Conservation (phyloP, 2,797 vertebrate genomes). For the Sardinella longiceps region DNA sequence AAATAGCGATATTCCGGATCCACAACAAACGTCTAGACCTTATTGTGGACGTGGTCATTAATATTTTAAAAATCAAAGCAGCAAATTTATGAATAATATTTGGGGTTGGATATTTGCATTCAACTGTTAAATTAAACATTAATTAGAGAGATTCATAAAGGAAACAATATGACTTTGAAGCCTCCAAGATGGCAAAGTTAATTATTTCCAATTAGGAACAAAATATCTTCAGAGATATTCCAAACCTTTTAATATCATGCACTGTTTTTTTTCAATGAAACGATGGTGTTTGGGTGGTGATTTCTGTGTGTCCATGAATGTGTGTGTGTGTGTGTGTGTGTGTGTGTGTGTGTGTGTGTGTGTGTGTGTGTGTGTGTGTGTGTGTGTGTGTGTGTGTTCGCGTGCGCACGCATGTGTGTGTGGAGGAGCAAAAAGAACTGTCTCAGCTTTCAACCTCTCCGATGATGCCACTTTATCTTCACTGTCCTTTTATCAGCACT, state of each 20-base stretch:
- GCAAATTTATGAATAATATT: slow-evolving; percentile 63
- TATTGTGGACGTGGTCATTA: slow-evolving; percentile 58
- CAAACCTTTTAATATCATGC: slow-evolving; percentile 58
- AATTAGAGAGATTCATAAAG: slow-evolving; percentile 61
- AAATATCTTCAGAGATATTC: slow-evolving; percentile 61
- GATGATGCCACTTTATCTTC: slow-evolving; percentile 16
- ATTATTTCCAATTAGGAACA: slow-evolving; percentile 63
- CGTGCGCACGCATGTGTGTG: neutral
- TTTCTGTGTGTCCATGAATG: neutral
- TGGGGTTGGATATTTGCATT: slow-evolving; percentile 62
- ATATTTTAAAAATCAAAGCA: slow-evolving; percentile 63
- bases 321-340: neutral
- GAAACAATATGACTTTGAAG: slow-evolving; percentile 67
- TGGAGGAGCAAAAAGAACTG: neutral
- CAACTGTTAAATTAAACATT: slow-evolving; percentile 67
- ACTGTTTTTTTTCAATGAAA: slow-evolving; percentile 32
- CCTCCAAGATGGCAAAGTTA: slow-evolving; percentile 62
- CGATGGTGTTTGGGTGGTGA: neutral
- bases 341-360: neutral
- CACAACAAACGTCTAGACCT: slow-evolving; percentile 45
- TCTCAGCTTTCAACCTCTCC: slow-evolving; percentile 13
- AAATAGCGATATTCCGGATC: neutral
- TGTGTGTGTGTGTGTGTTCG: neutral
- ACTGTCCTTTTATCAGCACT: slow-evolving; percentile 21
- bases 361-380: neutral